Base-by-base conservation (phyloP, 2,888 invertebrate genomes). In the Griposia aprilina region DNA sequence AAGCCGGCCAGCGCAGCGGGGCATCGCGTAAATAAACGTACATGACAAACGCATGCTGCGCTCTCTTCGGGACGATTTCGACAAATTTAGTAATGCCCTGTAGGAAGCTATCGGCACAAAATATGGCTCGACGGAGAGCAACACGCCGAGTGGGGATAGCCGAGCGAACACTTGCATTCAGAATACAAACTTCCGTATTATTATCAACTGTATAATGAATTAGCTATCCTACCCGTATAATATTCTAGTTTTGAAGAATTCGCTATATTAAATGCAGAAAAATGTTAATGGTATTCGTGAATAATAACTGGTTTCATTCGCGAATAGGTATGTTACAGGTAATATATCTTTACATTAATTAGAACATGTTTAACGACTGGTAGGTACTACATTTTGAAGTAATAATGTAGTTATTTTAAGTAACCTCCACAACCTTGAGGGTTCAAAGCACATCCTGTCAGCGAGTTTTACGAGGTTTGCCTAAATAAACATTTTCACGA, bases 361-460 rank as follows among this genome's bases (percentile, higher is more conserved):
- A 80, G 60, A 84, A 75, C 83, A 83, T 60, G 76, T 83, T 81
- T n/a, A 66, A 74, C 67, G 60, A 66, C 36, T 74, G 30, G 2
- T 36, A 36, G 30, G 48, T 78, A 76, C 63, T 76, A 63, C 50
- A 76, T 82, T 68, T 76, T 76, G 65, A 78, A 85, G 74, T 79
- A 89, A 84, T 86, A 79, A 81, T 76, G 69, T 78, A 87, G 85
- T 84, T 91, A 90, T 92, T 94, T 90, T 85, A 93, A 95, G 93
- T 94, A 94, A 93, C 91, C 91, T 93, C 82, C 90, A 90, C 92
- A 96, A 96, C 96, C 96, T 96, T 96, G 96, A 95, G 92, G 93
- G 95, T 95, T 96, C 94, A 95, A 89, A 94, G 94, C 94, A 95
- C 94, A 96, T 96, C 96, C 96, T 95, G 96, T 92, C 94, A 93